A percentile compares a stretch with the other conserved stretches of the same genome.
These are phyloP conservation scores for Busarellus nigricollis DNA, from an alignment of 2,797 vertebrate genomes.

Conservation along the genomic window DNA sequence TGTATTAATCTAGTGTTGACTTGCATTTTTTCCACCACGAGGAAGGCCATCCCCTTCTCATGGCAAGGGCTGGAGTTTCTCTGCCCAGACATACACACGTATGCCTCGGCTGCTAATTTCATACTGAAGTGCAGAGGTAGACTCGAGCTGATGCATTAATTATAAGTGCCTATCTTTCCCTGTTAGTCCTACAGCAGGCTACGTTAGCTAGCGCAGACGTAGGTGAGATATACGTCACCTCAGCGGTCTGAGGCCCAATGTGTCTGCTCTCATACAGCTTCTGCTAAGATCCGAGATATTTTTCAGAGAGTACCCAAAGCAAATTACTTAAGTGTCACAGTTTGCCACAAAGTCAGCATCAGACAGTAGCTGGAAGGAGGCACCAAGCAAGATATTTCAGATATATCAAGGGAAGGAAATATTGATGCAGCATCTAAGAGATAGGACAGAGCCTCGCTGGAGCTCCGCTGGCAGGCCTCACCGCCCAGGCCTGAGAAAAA, in stretches of 20 bases:
- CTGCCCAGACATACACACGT: not conserved
- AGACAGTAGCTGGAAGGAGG: not conserved
- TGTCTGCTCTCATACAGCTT: not conserved
- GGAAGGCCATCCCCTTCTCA: not conserved
- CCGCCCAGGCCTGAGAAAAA: not conserved
- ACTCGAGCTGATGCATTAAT: not conserved
- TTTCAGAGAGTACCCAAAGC: not conserved
- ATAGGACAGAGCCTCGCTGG: accelerated
- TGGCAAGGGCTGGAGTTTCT: not conserved
- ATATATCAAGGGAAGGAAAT: not conserved
- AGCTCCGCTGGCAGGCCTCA: not conserved
- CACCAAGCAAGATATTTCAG: not conserved
- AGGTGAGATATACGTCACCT: not conserved
- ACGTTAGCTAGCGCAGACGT: accelerated
- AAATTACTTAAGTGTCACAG: not conserved
- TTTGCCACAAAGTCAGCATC: not conserved
- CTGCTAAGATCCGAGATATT: not conserved
- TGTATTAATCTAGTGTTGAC: not conserved
- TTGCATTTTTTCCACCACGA: not conserved
- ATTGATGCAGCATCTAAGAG: not conserved
- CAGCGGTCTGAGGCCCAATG: not conserved
- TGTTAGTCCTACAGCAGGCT: not conserved
- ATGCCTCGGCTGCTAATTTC: not conserved
- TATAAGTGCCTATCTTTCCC: not conserved
- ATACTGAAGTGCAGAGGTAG: not conserved